Evolutionary conservation across 35 echinoderm and acorn worm species (phyloP), one percentile per base, ranked within the genome.

Genomic region (Lytechinus pictus): DNA sequence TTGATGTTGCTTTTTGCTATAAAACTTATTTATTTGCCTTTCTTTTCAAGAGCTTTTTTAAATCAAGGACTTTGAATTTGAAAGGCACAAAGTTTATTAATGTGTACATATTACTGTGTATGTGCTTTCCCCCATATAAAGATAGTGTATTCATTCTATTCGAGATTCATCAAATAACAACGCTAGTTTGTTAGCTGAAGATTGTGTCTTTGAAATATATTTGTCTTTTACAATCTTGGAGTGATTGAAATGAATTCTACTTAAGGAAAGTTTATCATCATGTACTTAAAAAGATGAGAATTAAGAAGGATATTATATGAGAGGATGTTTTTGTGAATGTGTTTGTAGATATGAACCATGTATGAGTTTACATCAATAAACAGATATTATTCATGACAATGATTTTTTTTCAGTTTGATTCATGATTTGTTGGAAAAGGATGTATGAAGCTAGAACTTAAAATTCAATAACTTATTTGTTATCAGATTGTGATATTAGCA

Each of bases 351-450:
- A 58, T 58, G 13, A 52, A 90, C 52, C 24, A 12, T 90, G 88
- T 90, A 90, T 90, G 88, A 90, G 33, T 28, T 90, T 90, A 54
- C 88, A 90, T 90, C 88, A 90, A 90, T 90, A 90, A 90, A 90
- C 88, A 90, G 88, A 90, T 52, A 29, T 90, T 44, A 90, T 90
- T 54, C 33, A 90, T 52, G 52, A 90, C 7, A 10, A 90, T 9
- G 8, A 33, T 54, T 52, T 90, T 6, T 24, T 16, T 14, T 79
- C 66, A 79, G 66, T 24, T 79, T n/a, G 14, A 71, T 19, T 21
- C 24, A 19, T 71, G 61, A 6, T 19, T 6, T 71, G 61, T 21
- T 71, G 12, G 33, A 44, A 44, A 44, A 44, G 33, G 33, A 44
- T 44, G 2, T 1, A 44, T 44, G 33, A 44, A 44, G 33, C 33